A percentile compares a stretch with the other conserved stretches of the same genome.
These are phyloP conservation scores for Poecilia picta DNA, from an alignment of 2,797 vertebrate genomes.

Conservation along the genomic window DNA sequence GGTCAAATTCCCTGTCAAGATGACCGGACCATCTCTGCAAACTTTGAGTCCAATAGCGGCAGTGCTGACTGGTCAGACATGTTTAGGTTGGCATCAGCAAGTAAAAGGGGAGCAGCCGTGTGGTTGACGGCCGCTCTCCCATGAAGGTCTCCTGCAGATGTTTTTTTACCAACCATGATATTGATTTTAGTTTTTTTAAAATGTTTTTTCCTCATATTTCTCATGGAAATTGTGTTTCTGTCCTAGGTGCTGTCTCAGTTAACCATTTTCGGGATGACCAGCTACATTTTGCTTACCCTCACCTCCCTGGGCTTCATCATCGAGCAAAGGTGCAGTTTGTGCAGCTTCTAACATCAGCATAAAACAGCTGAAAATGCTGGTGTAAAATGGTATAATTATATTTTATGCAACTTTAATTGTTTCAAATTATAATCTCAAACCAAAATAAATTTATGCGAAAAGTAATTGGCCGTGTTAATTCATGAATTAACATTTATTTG, in stretches of 20 bases:
- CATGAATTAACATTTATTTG: not conserved
- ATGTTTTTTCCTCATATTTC: slow-evolving; percentile 41
- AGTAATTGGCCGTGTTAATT: not conserved
- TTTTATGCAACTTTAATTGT: not conserved
- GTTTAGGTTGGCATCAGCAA: slow-evolving; percentile 61
- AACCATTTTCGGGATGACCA: slow-evolving; percentile 80
- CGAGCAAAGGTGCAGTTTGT: slow-evolving; percentile 84
- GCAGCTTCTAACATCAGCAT: not conserved
- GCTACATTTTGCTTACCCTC: slow-evolving; percentile 88
- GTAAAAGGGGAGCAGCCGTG: slow-evolving; percentile 43
- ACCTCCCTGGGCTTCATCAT: slow-evolving; percentile 87
- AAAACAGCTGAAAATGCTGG: not conserved
- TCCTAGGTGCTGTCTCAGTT: slow-evolving; percentile 82
- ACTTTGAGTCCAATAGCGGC: slow-evolving; percentile 31
- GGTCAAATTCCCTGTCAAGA: slow-evolving; percentile 50
- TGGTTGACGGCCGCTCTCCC: slow-evolving; percentile 54
- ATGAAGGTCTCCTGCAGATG: slow-evolving; percentile 43
- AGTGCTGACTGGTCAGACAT: slow-evolving; percentile 46
- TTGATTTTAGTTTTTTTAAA: slow-evolving; percentile 56
- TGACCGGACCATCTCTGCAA: slow-evolving; percentile 49
- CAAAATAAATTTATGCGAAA: not conserved
- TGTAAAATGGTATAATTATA: not conserved
- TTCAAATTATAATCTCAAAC: not conserved
- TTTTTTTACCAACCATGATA: slow-evolving; percentile 47
- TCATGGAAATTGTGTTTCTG: slow-evolving; percentile 20